Evolutionary conservation across 1,140 invertebrate species (phyloP), one percentile per base, ranked within the genome.

Genomic region (Zaprionus ornatus): DNA sequence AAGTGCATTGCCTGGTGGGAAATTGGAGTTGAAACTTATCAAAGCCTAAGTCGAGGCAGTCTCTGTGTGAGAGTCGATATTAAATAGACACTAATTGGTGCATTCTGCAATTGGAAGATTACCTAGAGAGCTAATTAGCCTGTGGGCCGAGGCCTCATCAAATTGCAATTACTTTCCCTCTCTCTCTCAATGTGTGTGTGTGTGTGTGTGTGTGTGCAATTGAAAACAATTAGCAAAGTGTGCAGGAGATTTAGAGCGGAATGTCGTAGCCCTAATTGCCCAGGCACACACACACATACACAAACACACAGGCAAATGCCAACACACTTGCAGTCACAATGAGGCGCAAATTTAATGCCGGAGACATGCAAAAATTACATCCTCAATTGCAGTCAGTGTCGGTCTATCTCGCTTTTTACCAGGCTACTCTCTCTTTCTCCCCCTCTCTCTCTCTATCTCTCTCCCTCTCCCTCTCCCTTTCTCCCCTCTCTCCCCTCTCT

Each of bases 361-460:
- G 84, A 84, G 84, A 90, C 84, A 84, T 88, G 80, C 81, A 88
- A 90, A 88, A 88, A 88, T 88, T 90, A 88, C 84, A 88, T 88
- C 84, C 84, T 81, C 80, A 76, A 88, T 84, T 81, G 80, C 81
- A 84, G 68, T 72, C 63, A 59, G 17, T 17, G 29, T 63, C n/a
- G 21, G 10, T 15, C 45, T 13, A 50, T 12, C 19, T 50, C 45
- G 2, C 9, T 3, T 32, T 10, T 4, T n/a, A 17, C 17, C 17
- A 1, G 3, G 17, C 17, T 48, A n/a, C 45, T 50, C 9, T 23
- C 45, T 50, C 9, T 23, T 4, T 10, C 17, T 21, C 45, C 12
- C 0, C 1, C 42, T 19, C 17, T 48, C 7, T 48, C 9, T 21
- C 17, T 12, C 10, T 21, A 5, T 17, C 40, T 4, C 40, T 17